Evolutionary conservation across 2,888 invertebrate species (phyloP).

Genomic region (Abscondita cerata): DNA sequence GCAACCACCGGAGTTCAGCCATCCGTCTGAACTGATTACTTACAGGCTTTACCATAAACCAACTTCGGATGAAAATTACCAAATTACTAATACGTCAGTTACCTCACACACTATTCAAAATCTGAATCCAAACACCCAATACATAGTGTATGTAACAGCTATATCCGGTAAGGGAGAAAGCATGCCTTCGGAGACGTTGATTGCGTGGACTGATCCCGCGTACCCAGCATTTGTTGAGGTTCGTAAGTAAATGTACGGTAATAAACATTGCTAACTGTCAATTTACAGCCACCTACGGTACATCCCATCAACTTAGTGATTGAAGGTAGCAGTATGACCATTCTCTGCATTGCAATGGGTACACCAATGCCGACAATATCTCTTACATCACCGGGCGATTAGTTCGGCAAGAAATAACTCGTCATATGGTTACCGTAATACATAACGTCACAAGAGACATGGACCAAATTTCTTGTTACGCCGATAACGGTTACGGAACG

Average conservation of each 20-base stretch:
- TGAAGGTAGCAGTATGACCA: slow-evolving; percentile 86
- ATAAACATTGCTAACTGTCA: not conserved
- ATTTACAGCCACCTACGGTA: slow-evolving; percentile 75
- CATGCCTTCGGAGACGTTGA: slow-evolving; percentile 79
- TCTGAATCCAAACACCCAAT: slow-evolving; percentile 81
- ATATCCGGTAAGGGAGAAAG: slow-evolving; percentile 74
- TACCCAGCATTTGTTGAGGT: slow-evolving; percentile 88
- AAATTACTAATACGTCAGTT: slow-evolving; percentile 69
- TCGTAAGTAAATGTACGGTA: slow-evolving; percentile 41
- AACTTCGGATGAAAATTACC: slow-evolving; percentile 66
- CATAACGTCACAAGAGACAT: slow-evolving; percentile 85
- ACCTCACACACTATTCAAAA: slow-evolving; percentile 75
- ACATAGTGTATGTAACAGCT: slow-evolving; percentile 79
- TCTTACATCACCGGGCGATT: slow-evolving; percentile 79
- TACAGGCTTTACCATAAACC: slow-evolving; percentile 79
- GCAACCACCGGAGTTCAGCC: slow-evolving; percentile 86
- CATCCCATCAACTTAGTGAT: slow-evolving; percentile 83
- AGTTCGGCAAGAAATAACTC: slow-evolving; percentile 81
- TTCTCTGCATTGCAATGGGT: slow-evolving; percentile 84
- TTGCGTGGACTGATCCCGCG: slow-evolving; percentile 88
- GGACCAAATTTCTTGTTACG: slow-evolving; percentile 87
- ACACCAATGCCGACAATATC: slow-evolving; percentile 87
- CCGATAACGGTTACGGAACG: slow-evolving; percentile 86
- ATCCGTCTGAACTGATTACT: slow-evolving; percentile 77
- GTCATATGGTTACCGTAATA: slow-evolving; percentile 87